A percentile compares a stretch with the other conserved stretches of the same genome.
phyloP scores from a whole-genome alignment of 1,140 invertebrate genomes.

The Dysdera silvatica region DNA sequence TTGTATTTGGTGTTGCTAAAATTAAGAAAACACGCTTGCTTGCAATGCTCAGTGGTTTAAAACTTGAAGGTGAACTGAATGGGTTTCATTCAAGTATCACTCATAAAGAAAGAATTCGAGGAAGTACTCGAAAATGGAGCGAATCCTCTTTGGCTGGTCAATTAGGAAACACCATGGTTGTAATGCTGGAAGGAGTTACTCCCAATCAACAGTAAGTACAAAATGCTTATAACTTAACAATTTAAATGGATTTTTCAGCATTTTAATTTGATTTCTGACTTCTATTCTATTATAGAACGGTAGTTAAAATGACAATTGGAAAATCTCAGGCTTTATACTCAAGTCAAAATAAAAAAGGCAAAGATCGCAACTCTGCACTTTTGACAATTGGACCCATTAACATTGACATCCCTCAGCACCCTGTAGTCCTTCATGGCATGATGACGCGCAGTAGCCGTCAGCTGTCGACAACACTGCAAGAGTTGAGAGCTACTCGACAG shows the following conservation, averaged over 20 bases:
- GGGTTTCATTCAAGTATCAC: constrained; percentile 61
- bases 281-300: constrained; percentile 63
- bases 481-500: constrained; percentile 34
- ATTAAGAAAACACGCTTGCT: constrained; percentile 78
- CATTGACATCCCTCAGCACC: constrained; percentile 93
- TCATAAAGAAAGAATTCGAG: constrained; percentile 66
- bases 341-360: constrained; percentile 44
- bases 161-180: constrained; percentile 83
- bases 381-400: constrained; percentile 78
- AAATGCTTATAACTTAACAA: not conserved
- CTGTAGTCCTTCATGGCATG: constrained; percentile 91
- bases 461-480: constrained; percentile 79
- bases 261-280: not conserved
- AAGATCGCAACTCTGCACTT: constrained; percentile 67
- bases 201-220: constrained; percentile 72
- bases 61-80: constrained; percentile 80
- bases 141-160: constrained; percentile 85
- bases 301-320: constrained; percentile 83
- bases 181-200: constrained; percentile 77
- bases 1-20: constrained; percentile 79
- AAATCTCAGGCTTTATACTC: constrained; percentile 87
- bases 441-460: constrained; percentile 90
- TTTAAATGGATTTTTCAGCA: not conserved
- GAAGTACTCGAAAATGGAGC: constrained; percentile 52
- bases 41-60: constrained; percentile 84